Evolutionary conservation across 2,888 invertebrate genomes (phyloP).

Genomic region (Augiades crinisus): DNA sequence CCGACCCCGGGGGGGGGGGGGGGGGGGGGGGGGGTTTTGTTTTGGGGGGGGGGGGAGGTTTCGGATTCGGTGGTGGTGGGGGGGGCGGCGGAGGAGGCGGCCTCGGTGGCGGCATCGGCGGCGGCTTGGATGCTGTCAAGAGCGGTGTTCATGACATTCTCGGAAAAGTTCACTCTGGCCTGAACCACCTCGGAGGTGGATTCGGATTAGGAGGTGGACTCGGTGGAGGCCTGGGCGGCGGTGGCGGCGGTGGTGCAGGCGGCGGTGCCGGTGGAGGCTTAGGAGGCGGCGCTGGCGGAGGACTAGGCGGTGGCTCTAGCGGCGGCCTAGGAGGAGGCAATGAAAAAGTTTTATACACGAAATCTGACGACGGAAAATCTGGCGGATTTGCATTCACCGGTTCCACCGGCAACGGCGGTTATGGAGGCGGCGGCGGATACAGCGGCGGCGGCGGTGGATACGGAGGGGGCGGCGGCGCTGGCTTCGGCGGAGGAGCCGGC

Average conservation of each 20-base stretch:
- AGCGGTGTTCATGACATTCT: conserved; percentile 53
- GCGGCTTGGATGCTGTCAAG: conserved; percentile 46
- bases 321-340: conserved; percentile 39
- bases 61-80: conserved; percentile 41
- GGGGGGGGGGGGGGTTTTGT: conserved; percentile 41
- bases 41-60: conserved; percentile 39
- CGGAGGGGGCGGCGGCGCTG: conserved; percentile 43
- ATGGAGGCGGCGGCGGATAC: conserved; percentile 66
- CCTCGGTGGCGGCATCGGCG: conserved; percentile 37
- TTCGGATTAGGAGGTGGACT: conserved; percentile 33
- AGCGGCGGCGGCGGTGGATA: conserved; percentile 57
- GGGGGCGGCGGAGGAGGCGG: conserved; percentile 43
- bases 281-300: conserved; percentile 52
- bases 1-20: no score
- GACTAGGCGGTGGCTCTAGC: conserved; percentile 27
- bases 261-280: conserved; percentile 58
- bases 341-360: conserved; percentile 53
- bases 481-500: conserved; percentile 42
- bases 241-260: conserved; percentile 26
- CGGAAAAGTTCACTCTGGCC: conserved; percentile 50
- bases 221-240: conserved; percentile 32
- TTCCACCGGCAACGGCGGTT: conserved; percentile 58
- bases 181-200: conserved; percentile 33
- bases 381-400: conserved; percentile 72
- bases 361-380: conserved; percentile 68